Conservation (phyloP, 2,888 invertebrate species). For the Drosophila kanekoi region DNA sequence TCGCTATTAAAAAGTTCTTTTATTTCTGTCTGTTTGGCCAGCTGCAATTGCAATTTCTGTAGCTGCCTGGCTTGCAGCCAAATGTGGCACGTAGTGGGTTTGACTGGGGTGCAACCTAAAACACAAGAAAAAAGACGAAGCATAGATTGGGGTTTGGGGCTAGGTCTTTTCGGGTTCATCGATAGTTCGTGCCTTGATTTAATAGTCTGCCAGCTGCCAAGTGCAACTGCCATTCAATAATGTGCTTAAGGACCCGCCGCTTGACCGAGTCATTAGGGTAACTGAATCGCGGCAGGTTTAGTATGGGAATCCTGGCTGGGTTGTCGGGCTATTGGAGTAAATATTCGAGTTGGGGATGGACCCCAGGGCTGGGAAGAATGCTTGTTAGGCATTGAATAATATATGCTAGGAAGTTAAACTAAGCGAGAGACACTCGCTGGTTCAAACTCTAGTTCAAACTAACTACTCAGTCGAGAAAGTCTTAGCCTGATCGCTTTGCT, state of each 20-base stretch:
- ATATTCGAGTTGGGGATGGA: background rate
- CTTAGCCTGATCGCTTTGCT: too few species aligned
- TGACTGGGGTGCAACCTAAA: background rate
- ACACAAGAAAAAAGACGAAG: background rate
- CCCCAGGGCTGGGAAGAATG: too few species aligned
- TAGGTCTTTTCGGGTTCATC: slow-evolving; percentile 58
- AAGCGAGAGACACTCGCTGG: too few species aligned
- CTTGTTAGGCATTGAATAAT: too few species aligned
- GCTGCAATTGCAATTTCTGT: slow-evolving; percentile 46
- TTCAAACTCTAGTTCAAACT: too few species aligned
- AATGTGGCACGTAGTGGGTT: slow-evolving; percentile 53
- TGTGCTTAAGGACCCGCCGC: slow-evolving; percentile 32
- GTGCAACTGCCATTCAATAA: slow-evolving; percentile 61
- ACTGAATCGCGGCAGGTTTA: background rate
- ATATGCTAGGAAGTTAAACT: too few species aligned
- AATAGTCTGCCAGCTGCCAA: slow-evolving; percentile 75
- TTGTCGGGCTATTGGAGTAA: too few species aligned
- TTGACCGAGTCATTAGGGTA: slow-evolving; percentile 26
- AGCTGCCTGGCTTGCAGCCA: slow-evolving; percentile 71
- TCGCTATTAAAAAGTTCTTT: slow-evolving; percentile 70
- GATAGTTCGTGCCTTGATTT: slow-evolving; percentile 79
- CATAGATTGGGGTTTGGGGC: background rate
- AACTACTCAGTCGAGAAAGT: too few species aligned
- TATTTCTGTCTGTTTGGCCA: slow-evolving; percentile 50
- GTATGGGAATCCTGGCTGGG: background rate